Evolutionary conservation across 2,888 invertebrate genomes (phyloP).

Genomic region (Toxonevra muliebris): DNA sequence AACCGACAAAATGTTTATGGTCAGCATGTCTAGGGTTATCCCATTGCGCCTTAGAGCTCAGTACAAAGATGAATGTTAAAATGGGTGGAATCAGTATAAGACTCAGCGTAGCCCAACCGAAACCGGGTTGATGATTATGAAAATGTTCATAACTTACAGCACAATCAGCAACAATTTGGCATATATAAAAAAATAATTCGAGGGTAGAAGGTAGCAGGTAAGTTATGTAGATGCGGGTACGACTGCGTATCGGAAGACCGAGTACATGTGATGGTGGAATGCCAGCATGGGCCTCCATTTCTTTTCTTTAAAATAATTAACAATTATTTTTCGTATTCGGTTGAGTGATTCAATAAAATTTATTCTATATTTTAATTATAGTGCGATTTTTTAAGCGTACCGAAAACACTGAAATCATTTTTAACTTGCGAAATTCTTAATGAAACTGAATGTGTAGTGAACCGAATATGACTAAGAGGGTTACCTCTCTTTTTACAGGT

Average conservation of each 20-base stretch:
- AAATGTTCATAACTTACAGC: conserved; percentile 74
- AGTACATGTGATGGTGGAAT: conserved; percentile 58
- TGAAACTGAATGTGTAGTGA: conserved; percentile 31
- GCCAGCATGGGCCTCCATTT: conserved; percentile 51
- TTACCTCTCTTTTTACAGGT: neutral
- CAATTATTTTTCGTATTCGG: too few relatives aligned
- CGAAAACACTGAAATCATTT: conserved; percentile 22
- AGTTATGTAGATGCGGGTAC: conserved; percentile 61
- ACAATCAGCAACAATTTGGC: conserved; percentile 75
- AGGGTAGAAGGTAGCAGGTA: conserved; percentile 69
- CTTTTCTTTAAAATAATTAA: too few relatives aligned
- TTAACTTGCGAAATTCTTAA: conserved; percentile 34
- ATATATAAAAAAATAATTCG: conserved; percentile 72
- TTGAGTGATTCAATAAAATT: too few relatives aligned
- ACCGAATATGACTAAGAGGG: conserved; percentile 22
- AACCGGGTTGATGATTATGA: conserved; percentile 68
- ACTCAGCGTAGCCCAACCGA: conserved; percentile 66
- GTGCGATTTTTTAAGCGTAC: neutral
- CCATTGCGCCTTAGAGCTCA: conserved; percentile 71
- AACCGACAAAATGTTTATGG: conserved; percentile 42
- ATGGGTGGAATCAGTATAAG: conserved; percentile 69
- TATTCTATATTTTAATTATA: too few relatives aligned
- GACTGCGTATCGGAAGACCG: conserved; percentile 59
- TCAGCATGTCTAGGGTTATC: conserved; percentile 60
- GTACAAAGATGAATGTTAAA: conserved; percentile 69